Evolutionary conservation across 2,797 vertebrate species (phyloP).

Genomic region (Artibeus lituratus): DNA sequence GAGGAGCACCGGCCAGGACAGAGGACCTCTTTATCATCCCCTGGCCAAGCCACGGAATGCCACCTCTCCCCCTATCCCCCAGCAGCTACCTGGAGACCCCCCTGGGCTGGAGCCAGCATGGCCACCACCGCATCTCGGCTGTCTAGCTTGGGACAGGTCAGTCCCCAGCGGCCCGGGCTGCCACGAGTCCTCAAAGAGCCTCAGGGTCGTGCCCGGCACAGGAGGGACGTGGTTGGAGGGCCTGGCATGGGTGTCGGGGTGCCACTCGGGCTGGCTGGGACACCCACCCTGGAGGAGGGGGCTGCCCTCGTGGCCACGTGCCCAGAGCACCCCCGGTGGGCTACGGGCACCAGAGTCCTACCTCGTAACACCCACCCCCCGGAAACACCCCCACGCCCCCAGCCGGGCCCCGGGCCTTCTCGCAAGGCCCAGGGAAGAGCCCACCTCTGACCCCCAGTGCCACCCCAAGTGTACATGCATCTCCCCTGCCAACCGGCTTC

Average conservation of each 20-base stretch:
- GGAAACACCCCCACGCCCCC: background rate
- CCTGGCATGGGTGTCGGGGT: background rate
- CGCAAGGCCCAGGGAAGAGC: background rate
- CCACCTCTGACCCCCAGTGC: background rate
- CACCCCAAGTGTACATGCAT: background rate
- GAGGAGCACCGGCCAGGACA: background rate
- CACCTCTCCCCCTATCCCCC: background rate
- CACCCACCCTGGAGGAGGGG: background rate
- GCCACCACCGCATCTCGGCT: background rate
- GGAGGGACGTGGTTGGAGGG: background rate
- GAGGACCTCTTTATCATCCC: background rate
- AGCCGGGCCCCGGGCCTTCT: background rate
- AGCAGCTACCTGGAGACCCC: background rate
- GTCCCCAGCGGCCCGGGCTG: background rate
- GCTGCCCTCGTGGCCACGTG: accelerated
- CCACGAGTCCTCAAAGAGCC: background rate
- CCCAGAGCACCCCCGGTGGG: background rate
- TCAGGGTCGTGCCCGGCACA: too few relatives aligned
- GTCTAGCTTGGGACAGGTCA: slow-evolving; percentile 36
- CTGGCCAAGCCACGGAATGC: background rate
- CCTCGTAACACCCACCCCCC: background rate
- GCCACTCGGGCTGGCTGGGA: background rate
- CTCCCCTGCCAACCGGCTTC: background rate
- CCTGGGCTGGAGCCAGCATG: background rate
- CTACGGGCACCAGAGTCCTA: background rate